These are phyloP conservation scores for Caradrina clavipalpis DNA, from an alignment of 2,888 invertebrate species.

Conservation along the genomic window DNA sequence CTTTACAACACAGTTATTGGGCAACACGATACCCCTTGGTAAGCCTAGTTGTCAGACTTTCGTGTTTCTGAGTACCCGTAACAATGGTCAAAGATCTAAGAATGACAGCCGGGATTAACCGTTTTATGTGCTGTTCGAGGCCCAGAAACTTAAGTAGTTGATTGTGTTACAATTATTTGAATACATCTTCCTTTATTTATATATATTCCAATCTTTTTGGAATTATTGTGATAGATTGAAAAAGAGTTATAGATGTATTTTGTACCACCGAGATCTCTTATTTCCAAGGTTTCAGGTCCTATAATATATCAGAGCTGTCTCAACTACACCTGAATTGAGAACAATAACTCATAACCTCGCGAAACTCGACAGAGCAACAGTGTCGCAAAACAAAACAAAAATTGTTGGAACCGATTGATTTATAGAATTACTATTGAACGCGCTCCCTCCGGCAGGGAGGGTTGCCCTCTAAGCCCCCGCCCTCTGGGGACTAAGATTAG, in stretches of 20 bases:
- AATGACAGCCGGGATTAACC: too few relatives aligned
- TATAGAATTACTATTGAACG: slow-evolving; percentile 81
- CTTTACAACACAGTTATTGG: too few relatives aligned
- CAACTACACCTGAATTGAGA: slow-evolving; percentile 48
- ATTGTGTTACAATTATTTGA: too few relatives aligned
- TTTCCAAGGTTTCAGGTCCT: not conserved
- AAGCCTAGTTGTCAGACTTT: too few relatives aligned
- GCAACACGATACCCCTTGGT: too few relatives aligned
- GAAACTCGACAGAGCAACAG: slow-evolving; percentile 45
- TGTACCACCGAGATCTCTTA: not conserved
- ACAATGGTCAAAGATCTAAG: too few relatives aligned
- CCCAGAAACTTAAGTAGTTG: too few relatives aligned
- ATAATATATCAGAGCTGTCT: slow-evolving; percentile 45
- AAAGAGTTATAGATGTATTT: not conserved
- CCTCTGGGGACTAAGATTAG: slow-evolving; percentile 73
- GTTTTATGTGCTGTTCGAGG: too few relatives aligned
- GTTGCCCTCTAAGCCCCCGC: slow-evolving; percentile 55
- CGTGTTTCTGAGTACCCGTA: too few relatives aligned
- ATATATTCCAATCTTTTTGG: too few relatives aligned
- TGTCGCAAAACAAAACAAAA: slow-evolving; percentile 65
- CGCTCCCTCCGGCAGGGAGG: slow-evolving; percentile 53
- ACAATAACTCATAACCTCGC: slow-evolving; percentile 52
- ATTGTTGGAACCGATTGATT: slow-evolving; percentile 76
- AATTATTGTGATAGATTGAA: not conserved
- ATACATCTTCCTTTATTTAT: too few relatives aligned